Evolutionary conservation across 1,140 invertebrate genomes (phyloP), one percentile per base, ranked within the genome.

Genomic region (Trichoplusia ni): DNA sequence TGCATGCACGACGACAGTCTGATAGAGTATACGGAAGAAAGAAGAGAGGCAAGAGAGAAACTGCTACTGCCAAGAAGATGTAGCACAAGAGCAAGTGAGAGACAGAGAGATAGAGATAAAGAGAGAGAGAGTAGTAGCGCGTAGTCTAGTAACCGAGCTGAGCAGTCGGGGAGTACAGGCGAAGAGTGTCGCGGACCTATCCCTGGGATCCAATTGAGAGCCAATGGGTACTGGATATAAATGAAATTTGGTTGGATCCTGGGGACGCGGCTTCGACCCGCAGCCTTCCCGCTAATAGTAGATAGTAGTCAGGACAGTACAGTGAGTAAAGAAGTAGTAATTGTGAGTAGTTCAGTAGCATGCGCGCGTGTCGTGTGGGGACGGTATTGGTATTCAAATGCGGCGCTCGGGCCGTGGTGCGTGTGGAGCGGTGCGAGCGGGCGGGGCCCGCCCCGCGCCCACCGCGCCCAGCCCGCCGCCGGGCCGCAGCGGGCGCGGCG

Each of bases 331-430:
- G 79, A 83, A 85, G 81, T 89, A 77, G 73, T 79, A 83, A 79
- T 83, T 84, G 84, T 88, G 82, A 88, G 85, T 84, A 81, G 79
- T 84, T 83, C 71, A 80, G 78, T 86, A 86, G 80, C 86, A 89
- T 89, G 86, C 86, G 83, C 85, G 86, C 85, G 84, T 86, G 86
- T 88, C 72, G 81, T 86, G 85, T 87, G 71, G 77, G 68, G 73
- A 81, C 80, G 85, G 92, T 92, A 93, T 93, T 93, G 92, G 92
- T 93, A 93, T 93, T 93, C 92, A 93, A 93, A 93, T 93, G 92
- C 92, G 89, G 87, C 86, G 84, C 82, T 88, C 84, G 85, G 83
- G 84, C 86, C 84, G 62, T 86, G 69, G 84, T 85, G 82, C 79
- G 78, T 86, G 82, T 78, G 63, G 69, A 74, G 75, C 74, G 66